Percentiles rank a stretch among this genome's conserved stretches.
Conservation (phyloP, 2,113 vertebrate genomes). For the Ifrita kowaldi region DNA sequence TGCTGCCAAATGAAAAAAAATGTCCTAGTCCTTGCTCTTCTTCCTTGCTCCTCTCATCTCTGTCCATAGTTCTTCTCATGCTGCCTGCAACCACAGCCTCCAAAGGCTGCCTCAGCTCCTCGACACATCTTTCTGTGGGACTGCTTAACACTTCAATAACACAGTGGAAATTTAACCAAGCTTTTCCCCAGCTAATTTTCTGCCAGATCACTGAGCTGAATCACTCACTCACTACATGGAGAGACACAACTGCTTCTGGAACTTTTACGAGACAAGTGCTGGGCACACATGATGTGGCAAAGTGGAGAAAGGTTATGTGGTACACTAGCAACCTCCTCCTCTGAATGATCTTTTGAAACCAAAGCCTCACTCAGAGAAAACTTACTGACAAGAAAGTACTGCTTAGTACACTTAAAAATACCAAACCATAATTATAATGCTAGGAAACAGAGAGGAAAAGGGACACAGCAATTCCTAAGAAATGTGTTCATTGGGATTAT, state of each 20-base stretch:
- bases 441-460: neutral
- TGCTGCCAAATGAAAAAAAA: neutral
- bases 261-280: neutral
- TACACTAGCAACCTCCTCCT: neutral
- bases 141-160: neutral
- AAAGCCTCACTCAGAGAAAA: neutral
- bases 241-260: neutral
- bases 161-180: neutral
- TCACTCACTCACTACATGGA: neutral
- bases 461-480: neutral
- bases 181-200: neutral
- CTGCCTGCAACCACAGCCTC: neutral
- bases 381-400: neutral
- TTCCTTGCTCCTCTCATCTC: neutral
- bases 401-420: neutral
- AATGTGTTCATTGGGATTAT: neutral
- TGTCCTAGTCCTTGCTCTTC: neutral
- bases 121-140: neutral
- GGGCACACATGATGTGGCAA: neutral
- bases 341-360: neutral
- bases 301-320: neutral
- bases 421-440: neutral
- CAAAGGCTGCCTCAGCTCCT: neutral
- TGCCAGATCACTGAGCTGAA: neutral
- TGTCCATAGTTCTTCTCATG: neutral